Evolutionary conservation across 1,140 invertebrate genomes (phyloP).

Genomic region (Teleopsis dalmanni): DNA sequence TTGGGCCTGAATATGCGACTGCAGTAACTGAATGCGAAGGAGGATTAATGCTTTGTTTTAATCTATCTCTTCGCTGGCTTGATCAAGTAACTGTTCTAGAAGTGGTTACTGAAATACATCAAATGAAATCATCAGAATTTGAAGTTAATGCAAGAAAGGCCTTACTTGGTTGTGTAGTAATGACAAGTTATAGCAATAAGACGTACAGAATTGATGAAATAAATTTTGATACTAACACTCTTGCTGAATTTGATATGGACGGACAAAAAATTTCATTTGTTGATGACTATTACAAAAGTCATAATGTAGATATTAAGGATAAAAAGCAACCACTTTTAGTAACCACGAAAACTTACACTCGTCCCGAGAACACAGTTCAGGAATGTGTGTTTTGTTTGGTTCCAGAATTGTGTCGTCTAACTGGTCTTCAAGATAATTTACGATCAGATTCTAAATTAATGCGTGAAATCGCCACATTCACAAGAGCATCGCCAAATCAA

Average conservation of each 20-base stretch:
- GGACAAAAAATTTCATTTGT: conserved; percentile 56
- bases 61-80: conserved; percentile 78
- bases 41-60: conserved; percentile 77
- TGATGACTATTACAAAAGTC: conserved; percentile 73
- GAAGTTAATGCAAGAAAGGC: conserved; percentile 43
- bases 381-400: conserved; percentile 59
- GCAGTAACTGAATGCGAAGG: conserved; percentile 77
- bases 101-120: conserved; percentile 53
- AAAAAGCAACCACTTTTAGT: conserved; percentile 72
- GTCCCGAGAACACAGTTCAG: conserved; percentile 43
- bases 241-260: conserved; percentile 57
- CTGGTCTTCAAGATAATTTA: conserved; percentile 59
- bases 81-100: conserved; percentile 70
- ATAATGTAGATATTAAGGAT: conserved; percentile 66
- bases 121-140: conserved; percentile 40
- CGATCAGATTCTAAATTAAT: conserved; percentile 57
- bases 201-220: conserved; percentile 67
- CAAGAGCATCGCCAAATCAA: conserved; percentile 68
- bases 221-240: conserved; percentile 61
- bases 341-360: conserved; percentile 45
- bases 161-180: conserved; percentile 52
- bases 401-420: conserved; percentile 75
- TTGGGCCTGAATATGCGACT: conserved; percentile 87
- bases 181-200: conserved; percentile 49
- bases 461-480: conserved; percentile 72